phyloP scores from a whole-genome alignment of 2,888 invertebrate species.

The Yponomeuta malinellus region DNA sequence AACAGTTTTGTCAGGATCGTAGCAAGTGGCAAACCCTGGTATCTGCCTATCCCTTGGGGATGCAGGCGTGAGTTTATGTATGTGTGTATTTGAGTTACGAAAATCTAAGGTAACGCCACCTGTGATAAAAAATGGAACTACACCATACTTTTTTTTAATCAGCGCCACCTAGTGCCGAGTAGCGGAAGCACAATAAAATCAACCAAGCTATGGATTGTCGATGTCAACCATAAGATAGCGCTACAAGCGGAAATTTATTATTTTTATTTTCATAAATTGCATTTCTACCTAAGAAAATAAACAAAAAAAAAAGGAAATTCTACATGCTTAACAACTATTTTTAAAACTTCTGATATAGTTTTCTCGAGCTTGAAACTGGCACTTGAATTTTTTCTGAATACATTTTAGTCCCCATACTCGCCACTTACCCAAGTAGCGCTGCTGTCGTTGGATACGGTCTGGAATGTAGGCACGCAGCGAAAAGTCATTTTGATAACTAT shows the following conservation, averaged over 20 bases:
- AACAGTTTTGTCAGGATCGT: no score
- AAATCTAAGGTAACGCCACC: conserved; percentile 19
- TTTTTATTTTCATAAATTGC: conserved; percentile 7
- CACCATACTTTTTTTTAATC: not conserved
- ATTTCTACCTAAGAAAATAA: not conserved
- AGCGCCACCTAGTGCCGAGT: conserved; percentile 26
- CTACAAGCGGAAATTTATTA: not conserved
- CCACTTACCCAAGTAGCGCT: conserved; percentile 80
- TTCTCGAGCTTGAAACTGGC: not conserved
- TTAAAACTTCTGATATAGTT: no score
- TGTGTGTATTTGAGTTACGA: not conserved
- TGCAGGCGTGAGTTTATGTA: no score
- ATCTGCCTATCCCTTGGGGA: no score
- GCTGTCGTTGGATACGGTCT: conserved; percentile 78
- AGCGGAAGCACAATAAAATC: conserved; percentile 25
- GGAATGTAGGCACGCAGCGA: conserved; percentile 81
- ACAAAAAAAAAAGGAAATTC: not conserved
- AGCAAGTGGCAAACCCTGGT: no score
- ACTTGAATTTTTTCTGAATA: not conserved
- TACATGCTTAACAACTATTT: not conserved
- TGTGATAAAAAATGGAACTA: conserved; percentile 23
- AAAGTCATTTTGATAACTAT: conserved; percentile 76
- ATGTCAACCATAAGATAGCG: conserved; percentile 23
- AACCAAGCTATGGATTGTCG: not conserved
- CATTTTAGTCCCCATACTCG: not conserved